These are phyloP conservation scores for Artibeus jamaicensis DNA, from an alignment of 2,797 vertebrate species.

Conservation along the genomic window DNA sequence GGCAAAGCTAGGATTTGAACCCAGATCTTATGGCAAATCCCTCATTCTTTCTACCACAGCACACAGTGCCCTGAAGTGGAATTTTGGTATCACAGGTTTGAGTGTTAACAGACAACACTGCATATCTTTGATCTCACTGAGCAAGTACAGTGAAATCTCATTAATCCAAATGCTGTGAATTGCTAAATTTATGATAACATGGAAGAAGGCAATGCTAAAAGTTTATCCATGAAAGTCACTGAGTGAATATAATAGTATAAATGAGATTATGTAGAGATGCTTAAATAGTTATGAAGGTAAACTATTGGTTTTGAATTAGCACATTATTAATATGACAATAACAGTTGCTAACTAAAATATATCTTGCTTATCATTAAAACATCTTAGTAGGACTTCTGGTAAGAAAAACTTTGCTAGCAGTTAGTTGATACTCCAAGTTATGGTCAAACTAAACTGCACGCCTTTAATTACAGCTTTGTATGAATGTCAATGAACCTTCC, in stretches of 20 bases:
- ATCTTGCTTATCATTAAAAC: background rate
- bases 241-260: constrained; percentile 12
- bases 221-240: constrained; percentile 31
- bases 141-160: constrained; percentile 66
- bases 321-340: constrained; percentile 25
- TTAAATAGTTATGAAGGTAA: background rate
- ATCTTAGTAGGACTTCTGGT: constrained; percentile 25
- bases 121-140: constrained; percentile 10
- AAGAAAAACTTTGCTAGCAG: constrained; percentile 35
- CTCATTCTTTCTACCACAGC: background rate
- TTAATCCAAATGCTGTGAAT: constrained; percentile 42
- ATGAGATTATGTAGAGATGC: constrained; percentile 4
- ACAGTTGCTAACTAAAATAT: background rate
- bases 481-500: background rate
- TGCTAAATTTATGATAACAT: background rate
- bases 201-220: background rate
- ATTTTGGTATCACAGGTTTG: constrained; percentile 3
- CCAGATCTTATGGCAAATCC: constrained; percentile 34
- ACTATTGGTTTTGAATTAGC: background rate
- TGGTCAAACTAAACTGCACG: background rate
- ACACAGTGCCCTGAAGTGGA: constrained; percentile 7
- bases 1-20: constrained; percentile 47
- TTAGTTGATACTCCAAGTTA: constrained; percentile 12
- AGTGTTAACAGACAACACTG: constrained; percentile 7
- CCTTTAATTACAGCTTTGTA: background rate